These are phyloP conservation scores for Amblyopsis hoosieri DNA, from an alignment of 2,797 vertebrate species.

Conservation along the genomic window DNA sequence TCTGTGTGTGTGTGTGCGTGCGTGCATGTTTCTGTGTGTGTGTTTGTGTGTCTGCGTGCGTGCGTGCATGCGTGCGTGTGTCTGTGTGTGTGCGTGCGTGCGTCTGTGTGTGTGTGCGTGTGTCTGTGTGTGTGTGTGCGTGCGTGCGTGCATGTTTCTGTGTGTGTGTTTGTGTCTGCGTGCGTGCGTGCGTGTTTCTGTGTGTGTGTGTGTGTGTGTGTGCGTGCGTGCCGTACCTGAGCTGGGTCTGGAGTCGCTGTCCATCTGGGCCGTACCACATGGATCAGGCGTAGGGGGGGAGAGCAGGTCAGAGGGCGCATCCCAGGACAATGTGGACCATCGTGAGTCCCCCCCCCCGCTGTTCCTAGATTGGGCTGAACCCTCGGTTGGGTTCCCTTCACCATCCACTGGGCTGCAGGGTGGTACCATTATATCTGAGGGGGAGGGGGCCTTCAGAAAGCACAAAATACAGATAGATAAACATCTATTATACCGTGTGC, in stretches of 20 bases:
- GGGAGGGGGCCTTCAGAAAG: slow-evolving; percentile 62
- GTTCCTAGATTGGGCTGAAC: slow-evolving; percentile 37
- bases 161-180: too few relatives aligned
- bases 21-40: too few relatives aligned
- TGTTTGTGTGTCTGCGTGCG: too few relatives aligned
- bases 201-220: background rate
- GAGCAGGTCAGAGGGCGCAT: slow-evolving; percentile 76
- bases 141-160: background rate
- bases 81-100: fast-evolving
- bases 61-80: too few relatives aligned
- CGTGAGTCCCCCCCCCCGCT: slow-evolving; percentile 66
- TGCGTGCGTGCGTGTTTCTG: background rate
- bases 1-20: too few relatives aligned
- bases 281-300: slow-evolving; percentile 77
- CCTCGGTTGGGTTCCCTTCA: slow-evolving; percentile 48
- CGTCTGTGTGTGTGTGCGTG: background rate
- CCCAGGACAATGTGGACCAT: slow-evolving; percentile 83
- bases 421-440: slow-evolving; percentile 48
- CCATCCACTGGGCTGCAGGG: slow-evolving; percentile 59
- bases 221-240: slow-evolving; percentile 74
- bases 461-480: background rate
- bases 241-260: slow-evolving; percentile 85
- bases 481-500: too few relatives aligned
- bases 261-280: slow-evolving; percentile 55
- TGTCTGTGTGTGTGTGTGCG: background rate